phyloP scores from a whole-genome alignment of 2,797 vertebrate genomes.

The Leontopithecus rosalia region DNA sequence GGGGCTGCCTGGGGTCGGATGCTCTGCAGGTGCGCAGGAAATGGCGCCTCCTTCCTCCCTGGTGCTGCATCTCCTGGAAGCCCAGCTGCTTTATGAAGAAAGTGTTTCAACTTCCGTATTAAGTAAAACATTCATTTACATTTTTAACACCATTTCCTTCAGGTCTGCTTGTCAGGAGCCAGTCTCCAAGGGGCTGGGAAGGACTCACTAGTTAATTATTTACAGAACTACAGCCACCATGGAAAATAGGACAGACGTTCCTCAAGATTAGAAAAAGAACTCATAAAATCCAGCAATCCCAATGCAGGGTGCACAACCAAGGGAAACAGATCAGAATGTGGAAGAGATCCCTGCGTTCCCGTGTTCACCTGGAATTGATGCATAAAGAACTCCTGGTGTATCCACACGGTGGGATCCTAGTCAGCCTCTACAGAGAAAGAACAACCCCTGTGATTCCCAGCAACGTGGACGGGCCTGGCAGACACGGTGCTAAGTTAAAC shows the following conservation, averaged over 20 bases:
- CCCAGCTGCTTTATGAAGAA: background rate
- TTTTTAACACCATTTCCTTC: background rate
- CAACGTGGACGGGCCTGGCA: fast-evolving
- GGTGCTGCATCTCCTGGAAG: background rate
- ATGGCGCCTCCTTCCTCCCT: background rate
- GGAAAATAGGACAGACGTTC: background rate
- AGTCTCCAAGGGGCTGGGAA: background rate
- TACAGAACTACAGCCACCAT: background rate
- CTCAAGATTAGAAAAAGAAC: background rate
- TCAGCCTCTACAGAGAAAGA: background rate
- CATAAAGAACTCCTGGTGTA: too few relatives aligned
- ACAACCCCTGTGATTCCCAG: background rate
- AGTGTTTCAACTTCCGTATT: background rate
- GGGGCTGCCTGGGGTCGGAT: background rate
- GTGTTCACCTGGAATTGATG: fast-evolving
- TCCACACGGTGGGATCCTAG: fast-evolving
- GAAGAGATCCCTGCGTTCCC: background rate
- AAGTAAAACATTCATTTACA: background rate
- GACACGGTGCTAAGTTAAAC: background rate
- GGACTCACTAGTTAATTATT: background rate
- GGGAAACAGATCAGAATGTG: too few relatives aligned
- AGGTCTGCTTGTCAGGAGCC: background rate
- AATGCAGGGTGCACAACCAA: fast-evolving
- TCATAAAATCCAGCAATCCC: background rate
- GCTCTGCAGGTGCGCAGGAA: background rate